phyloP scores from a whole-genome alignment of 2,797 vertebrate species.

The Podarcis siculus region DNA sequence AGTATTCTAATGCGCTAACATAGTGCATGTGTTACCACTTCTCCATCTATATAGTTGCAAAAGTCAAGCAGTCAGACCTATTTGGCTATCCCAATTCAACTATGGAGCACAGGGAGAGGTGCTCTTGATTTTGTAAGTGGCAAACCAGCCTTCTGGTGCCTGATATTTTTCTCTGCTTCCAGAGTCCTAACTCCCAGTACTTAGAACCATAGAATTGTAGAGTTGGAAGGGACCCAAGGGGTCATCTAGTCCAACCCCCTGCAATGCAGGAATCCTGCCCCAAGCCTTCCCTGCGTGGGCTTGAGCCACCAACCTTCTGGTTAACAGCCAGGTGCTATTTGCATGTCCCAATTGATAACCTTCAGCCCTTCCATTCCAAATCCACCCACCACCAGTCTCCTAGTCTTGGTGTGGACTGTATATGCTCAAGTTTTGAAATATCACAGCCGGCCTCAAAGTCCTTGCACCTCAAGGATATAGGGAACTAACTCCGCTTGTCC shows the following conservation, averaged over 20 bases:
- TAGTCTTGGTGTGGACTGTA: rapidly evolving
- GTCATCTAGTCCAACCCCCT: too few species aligned
- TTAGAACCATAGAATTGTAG: not conserved
- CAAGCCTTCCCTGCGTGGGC: too few species aligned
- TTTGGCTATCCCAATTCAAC: not conserved
- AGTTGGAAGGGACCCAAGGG: too few species aligned
- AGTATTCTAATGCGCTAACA: conserved; percentile 2
- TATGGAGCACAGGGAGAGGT: not conserved
- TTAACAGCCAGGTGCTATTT: not conserved
- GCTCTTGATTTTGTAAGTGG: conserved; percentile 1
- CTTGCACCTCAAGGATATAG: conserved; percentile 14
- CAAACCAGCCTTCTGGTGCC: not conserved
- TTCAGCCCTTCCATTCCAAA: not conserved
- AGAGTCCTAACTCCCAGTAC: not conserved
- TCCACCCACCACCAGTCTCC: not conserved
- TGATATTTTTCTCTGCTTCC: not conserved
- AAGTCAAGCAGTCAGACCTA: conserved; percentile 16
- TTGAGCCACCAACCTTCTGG: too few species aligned
- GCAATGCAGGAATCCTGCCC: too few species aligned
- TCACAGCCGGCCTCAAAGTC: not conserved
- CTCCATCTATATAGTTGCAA: conserved; percentile 14
- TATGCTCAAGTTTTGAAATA: conserved; percentile 4
- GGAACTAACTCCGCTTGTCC: conserved; percentile 8
- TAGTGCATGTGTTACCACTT: conserved; percentile 2
- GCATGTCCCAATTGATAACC: conserved; percentile 9